Conservation (phyloP, 1,140 invertebrate genomes). For the Monochamus saltuarius region DNA sequence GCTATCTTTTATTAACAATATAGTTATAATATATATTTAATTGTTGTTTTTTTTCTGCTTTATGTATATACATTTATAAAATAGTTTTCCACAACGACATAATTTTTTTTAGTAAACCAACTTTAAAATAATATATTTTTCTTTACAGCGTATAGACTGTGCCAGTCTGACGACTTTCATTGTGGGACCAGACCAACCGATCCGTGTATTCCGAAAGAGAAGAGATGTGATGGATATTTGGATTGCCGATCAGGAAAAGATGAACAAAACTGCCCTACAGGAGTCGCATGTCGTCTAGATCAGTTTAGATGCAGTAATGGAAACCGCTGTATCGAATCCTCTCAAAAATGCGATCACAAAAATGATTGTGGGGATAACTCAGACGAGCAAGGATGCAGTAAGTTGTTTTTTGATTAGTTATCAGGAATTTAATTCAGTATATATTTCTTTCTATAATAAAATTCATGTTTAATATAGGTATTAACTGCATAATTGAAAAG, state of each 20-base stretch:
- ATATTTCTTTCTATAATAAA: no score
- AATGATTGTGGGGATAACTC: slow-evolving; percentile 89
- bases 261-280: slow-evolving; percentile 73
- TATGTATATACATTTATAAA: no score
- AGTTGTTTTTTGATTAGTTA: slow-evolving; percentile 49
- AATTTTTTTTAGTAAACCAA: no score
- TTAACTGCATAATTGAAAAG: no score
- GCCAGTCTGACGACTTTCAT: slow-evolving; percentile 79
- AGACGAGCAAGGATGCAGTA: slow-evolving; percentile 84
- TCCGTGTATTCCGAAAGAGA: slow-evolving; percentile 81
- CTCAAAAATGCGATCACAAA: slow-evolving; percentile 83
- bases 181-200: slow-evolving; percentile 64
- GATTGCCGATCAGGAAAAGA: slow-evolving; percentile 87
- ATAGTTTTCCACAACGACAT: no score
- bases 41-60: no score
- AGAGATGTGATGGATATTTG: slow-evolving; percentile 85
- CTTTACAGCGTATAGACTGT: slow-evolving; percentile 79
- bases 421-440: no score
- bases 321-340: slow-evolving; percentile 73
- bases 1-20: no score
- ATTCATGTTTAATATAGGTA: no score
- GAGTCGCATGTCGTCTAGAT: slow-evolving; percentile 76
- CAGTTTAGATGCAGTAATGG: slow-evolving; percentile 87
- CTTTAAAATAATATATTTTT: background rate
- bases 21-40: no score